Evolutionary conservation across 2,113 vertebrate genomes (phyloP).

Genomic region (Rhynchomys soricoides): DNA sequence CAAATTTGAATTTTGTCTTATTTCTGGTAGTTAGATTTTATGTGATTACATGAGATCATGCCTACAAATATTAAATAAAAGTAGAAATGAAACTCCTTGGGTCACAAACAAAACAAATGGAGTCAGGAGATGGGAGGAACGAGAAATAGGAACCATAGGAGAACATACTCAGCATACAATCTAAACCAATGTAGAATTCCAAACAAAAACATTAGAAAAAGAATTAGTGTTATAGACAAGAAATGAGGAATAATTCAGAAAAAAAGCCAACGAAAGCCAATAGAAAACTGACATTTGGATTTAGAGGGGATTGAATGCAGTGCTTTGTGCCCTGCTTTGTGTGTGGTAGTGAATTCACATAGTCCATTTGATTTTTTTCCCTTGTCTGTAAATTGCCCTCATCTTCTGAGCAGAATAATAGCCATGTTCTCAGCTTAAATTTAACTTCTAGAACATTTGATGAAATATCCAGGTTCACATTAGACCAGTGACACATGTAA

Average conservation of each 20-base stretch:
- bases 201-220: neutral
- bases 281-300: neutral
- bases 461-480: neutral
- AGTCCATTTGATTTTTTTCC: neutral
- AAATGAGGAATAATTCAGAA: rapidly evolving
- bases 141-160: neutral
- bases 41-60: neutral
- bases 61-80: neutral
- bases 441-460: neutral
- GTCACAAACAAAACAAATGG: neutral
- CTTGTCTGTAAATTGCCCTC: neutral
- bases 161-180: neutral
- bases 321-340: neutral
- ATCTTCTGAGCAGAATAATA: neutral
- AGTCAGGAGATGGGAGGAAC: neutral
- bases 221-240: neutral
- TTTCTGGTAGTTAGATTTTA: neutral
- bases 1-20: neutral
- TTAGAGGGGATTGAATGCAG: neutral
- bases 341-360: neutral
- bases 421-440: neutral
- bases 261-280: neutral
- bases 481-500: neutral
- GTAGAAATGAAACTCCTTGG: neutral
- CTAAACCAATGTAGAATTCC: no score